Base-by-base conservation (phyloP, 2,888 invertebrate species). In the Polia nebulosa region DNA sequence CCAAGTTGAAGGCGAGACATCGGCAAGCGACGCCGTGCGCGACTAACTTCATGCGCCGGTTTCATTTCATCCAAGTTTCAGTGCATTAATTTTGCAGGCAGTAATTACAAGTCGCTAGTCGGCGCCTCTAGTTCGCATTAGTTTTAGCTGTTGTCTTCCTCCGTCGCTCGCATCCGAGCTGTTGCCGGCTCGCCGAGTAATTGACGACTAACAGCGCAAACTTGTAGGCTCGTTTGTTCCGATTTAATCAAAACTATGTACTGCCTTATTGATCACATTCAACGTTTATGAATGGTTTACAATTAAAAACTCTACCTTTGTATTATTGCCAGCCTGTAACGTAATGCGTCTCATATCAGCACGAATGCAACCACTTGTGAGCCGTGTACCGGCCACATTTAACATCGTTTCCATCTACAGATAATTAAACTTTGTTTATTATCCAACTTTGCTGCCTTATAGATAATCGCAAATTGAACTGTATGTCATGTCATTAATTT, bases 1-100 rank as follows among this genome's bases (percentile, higher is more conserved):
- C 80, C 83, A 89, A 90, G 89, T 92, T 90, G 76, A 86, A 83
- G 81, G 80, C 79, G 81, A 89, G 86, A 88, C 87, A 85, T 88
- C 88, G 85, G 85, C 85, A 77, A 82, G 80, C 79, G 67, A 77
- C 68, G 78, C 82, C 85, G 83, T 86, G 74, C 76, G 56, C 82
- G 87, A 85, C 85, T 84, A 93, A 94, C 89, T 94, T 93, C 88
- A 90, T 90, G 91, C 90, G 89, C 93, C 86, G 93, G 93, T 93
- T 95, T 94, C 93, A 94, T 95, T 95, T 93, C 92, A 92, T 91
- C 89, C 92, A 92, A 93, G 94, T 94, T 93, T 92, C 91, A 90
- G 91, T 93, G 93, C 94, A 95, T 95, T 95, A 94, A 94, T 95
- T 94, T 94, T 95, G 93, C 94, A 94, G 87, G 91, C 92, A 90